Evolutionary conservation across 1,140 invertebrate species (phyloP), one percentile per base, ranked within the genome.

Genomic region (Drosophila subpulchrella): DNA sequence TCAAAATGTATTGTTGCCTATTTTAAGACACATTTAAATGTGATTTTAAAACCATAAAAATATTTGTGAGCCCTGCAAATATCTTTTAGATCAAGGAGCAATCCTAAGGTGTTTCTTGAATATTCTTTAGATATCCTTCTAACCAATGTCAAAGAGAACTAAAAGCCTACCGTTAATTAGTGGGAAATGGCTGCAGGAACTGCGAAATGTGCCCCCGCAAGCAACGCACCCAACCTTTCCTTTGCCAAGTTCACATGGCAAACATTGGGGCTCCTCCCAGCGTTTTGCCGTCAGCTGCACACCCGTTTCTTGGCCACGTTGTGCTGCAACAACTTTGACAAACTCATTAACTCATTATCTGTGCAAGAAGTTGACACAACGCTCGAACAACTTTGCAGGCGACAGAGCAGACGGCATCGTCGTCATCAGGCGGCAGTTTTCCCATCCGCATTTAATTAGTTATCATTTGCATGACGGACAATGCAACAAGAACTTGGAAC

Each of bases 281-380:
- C 44, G 56, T 41, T 71, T 71, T 10, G 50, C 41, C 34, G 38
- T 27, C 44, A 51, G 65, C 36, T 58, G 47, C 48, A 30, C 30
- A 20, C 48, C 30, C 53, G 58, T 39, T 48, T 27, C 48, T 61
- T 55, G 42, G 48, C 46, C 46, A 75, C 56, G 39, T 56, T 57
- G 17, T 54, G 74, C 61, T 75, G 73, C 54, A 58, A 47, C 47
- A 76, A 76, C 60, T 85, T 82, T 82, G 61, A 50, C 82, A 77
- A 81, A 81, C 78, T 81, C 78, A 81, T 86, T 86, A 85, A 78
- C 83, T 88, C 82, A 72, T 78, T 81, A 82, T 82, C 82, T 75
- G 75, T 71, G 78, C 63, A 77, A 78, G 76, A 85, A 81, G 70
- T 82, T 86, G 70, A 75, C 72, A 73, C 72, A 80, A 74, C 62